A percentile compares a stretch with the other conserved stretches of the same genome.
Conservation (phyloP, 2,113 vertebrate species). For the Nothoprocta perdicaria region DNA sequence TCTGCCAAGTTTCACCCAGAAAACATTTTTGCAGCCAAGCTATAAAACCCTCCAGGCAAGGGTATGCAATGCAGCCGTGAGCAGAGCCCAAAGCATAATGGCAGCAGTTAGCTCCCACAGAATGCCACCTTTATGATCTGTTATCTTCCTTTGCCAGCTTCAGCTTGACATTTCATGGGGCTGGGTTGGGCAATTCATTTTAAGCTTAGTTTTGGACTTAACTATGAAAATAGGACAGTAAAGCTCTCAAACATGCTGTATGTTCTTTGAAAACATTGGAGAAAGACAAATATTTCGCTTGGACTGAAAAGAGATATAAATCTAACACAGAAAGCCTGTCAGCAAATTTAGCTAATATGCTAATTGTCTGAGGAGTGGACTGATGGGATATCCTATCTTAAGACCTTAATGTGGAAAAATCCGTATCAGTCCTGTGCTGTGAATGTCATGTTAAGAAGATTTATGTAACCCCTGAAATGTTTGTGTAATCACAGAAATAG, state of each 20-base stretch:
- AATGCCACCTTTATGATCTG: constrained; percentile 51
- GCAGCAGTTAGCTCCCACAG: constrained; percentile 21
- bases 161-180: constrained; percentile 53
- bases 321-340: constrained; percentile 65
- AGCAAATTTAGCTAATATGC: constrained; percentile 70
- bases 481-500: constrained; percentile 34
- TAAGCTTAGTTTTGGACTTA: constrained; percentile 59
- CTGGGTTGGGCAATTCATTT: constrained; percentile 53
- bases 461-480: constrained; percentile 14
- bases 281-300: constrained; percentile 80
- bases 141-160: constrained; percentile 51
- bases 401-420: constrained; percentile 59
- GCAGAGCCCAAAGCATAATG: constrained; percentile 28
- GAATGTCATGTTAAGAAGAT: constrained; percentile 44
- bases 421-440: neutral
- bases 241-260: constrained; percentile 65
- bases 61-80: neutral
- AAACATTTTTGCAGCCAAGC: constrained; percentile 63
- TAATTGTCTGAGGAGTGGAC: constrained; percentile 69
- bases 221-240: constrained; percentile 70
- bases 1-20: constrained; percentile 25
- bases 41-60: constrained; percentile 37
- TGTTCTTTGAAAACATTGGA: constrained; percentile 66
- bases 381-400: constrained; percentile 56
- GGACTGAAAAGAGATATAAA: constrained; percentile 66